Evolutionary conservation across 2,113 vertebrate genomes (phyloP).

Genomic region (Esox niger): DNA sequence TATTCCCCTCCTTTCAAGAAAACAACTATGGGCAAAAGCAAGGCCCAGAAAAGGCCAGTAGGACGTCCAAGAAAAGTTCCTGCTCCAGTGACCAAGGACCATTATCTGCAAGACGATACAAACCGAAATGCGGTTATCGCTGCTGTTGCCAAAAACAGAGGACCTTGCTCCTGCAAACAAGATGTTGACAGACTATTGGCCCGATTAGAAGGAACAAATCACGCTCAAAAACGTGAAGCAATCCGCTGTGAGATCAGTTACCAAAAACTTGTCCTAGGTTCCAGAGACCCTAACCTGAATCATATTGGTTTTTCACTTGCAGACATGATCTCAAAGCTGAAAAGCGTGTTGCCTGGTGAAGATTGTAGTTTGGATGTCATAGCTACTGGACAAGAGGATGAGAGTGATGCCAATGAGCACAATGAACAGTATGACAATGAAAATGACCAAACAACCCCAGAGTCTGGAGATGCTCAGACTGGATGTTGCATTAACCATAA

Average conservation of each 20-base stretch:
- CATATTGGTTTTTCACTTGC: slow-evolving; percentile 25
- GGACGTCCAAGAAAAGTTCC: slow-evolving; percentile 7
- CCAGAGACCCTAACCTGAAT: slow-evolving; percentile 48
- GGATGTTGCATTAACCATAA: background rate
- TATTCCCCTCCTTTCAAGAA: background rate
- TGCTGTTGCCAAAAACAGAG: slow-evolving; percentile 60
- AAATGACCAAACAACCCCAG: background rate
- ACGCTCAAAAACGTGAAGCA: slow-evolving; percentile 58
- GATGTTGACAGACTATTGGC: slow-evolving; percentile 68
- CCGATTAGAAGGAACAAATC: slow-evolving; percentile 51
- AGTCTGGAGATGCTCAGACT: background rate
- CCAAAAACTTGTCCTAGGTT: slow-evolving; percentile 66
- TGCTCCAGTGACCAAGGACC: background rate
- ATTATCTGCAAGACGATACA: slow-evolving; percentile 28
- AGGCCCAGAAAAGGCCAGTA: background rate
- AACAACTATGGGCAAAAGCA: background rate
- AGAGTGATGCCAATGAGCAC: background rate
- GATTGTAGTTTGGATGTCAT: background rate
- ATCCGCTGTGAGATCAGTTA: slow-evolving; percentile 68
- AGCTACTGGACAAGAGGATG: background rate
- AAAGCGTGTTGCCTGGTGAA: slow-evolving; percentile 51
- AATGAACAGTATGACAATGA: no score
- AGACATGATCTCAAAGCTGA: slow-evolving; percentile 61
- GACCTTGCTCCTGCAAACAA: slow-evolving; percentile 65
- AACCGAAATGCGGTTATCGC: slow-evolving; percentile 53